phyloP scores from a whole-genome alignment of 2,113 vertebrate species.

The Nannospalax galili region DNA sequence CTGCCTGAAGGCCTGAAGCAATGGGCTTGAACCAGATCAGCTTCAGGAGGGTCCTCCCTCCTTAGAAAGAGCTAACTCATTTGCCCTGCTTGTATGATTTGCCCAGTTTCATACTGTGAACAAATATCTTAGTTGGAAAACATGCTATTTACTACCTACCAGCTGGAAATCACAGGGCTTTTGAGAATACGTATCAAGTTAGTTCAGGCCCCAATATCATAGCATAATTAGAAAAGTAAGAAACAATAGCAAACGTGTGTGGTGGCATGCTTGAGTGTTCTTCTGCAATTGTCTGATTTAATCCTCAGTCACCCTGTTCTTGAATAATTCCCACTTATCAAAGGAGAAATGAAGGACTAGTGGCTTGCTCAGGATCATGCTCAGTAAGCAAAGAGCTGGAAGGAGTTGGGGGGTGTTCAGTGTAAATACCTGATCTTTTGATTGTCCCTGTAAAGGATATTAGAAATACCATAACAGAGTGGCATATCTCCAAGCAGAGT shows the following conservation, averaged over 20 bases:
- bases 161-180: not conserved
- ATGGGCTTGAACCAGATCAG: not conserved
- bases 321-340: constrained; percentile 18
- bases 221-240: not conserved
- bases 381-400: not conserved
- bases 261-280: not conserved
- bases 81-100: not conserved
- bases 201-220: not conserved
- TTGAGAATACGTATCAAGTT: not conserved
- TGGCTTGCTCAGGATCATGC: not conserved
- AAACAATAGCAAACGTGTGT: not conserved
- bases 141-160: not conserved
- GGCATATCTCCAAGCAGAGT: not conserved
- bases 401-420: not conserved
- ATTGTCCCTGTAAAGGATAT: not conserved
- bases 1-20: not conserved
- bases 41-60: not conserved
- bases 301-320: not conserved
- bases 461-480: not conserved
- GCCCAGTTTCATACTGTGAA: not conserved
- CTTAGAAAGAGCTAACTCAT: not conserved
- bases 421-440: constrained; percentile 21
- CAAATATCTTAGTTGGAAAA: not conserved
- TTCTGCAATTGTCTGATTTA: not conserved
- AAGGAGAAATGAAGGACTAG: not conserved